phyloP scores from a whole-genome alignment of 2,888 invertebrate species.

The Drosophila tanythrix region DNA sequence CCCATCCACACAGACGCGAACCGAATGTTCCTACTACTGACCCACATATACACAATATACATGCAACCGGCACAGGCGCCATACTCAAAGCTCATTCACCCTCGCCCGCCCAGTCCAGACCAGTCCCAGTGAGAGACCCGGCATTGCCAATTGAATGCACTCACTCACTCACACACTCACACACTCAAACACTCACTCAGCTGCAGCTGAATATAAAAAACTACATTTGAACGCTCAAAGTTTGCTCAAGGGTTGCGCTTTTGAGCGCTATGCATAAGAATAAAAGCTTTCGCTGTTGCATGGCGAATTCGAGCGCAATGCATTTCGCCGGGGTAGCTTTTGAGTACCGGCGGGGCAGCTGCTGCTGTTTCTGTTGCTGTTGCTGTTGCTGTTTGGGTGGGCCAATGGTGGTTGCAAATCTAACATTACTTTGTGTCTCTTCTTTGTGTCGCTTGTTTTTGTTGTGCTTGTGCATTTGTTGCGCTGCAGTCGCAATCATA shows the following conservation, averaged over 20 bases:
- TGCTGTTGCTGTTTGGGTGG: not conserved
- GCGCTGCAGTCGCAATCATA: conserved; percentile 66
- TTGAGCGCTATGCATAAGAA: conserved; percentile 26
- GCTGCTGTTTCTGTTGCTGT: conserved; percentile 18
- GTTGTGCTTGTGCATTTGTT: conserved; percentile 20
- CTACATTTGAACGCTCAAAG: conserved; percentile 52
- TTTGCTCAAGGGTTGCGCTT: conserved; percentile 57
- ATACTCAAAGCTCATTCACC: conserved; percentile 40
- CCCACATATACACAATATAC: conserved; percentile 71
- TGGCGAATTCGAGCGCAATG: conserved; percentile 38
- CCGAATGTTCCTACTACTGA: conserved; percentile 81
- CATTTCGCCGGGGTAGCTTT: conserved; percentile 36
- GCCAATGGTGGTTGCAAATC: conserved; percentile 47
- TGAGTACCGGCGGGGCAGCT: conserved; percentile 19
- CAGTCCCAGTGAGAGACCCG: conserved; percentile 7
- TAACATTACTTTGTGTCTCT: conserved; percentile 38
- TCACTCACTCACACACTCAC: conserved; percentile 17
- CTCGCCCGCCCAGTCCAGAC: not conserved
- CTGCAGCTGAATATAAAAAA: conserved; percentile 39
- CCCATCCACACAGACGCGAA: conserved; percentile 60
- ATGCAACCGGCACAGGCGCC: conserved; percentile 65
- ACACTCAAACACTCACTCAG: conserved; percentile 27
- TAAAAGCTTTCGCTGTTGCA: conserved; percentile 54
- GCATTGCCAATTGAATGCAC: conserved; percentile 31
- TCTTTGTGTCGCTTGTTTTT: conserved; percentile 10